Conservation (phyloP, 2,888 invertebrate species). For the Rotaria magnacalcarata region DNA sequence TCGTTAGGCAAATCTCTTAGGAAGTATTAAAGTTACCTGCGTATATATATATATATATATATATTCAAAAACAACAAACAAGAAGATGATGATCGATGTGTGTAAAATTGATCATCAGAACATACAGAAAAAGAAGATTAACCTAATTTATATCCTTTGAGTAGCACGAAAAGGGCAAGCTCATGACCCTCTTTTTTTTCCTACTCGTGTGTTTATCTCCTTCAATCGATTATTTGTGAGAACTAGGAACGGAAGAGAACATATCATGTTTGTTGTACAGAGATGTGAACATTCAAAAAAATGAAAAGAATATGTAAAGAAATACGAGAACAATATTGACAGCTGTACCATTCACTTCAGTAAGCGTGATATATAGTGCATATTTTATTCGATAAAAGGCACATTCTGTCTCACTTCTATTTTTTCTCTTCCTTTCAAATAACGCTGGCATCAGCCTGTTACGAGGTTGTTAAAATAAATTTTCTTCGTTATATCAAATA, state of each 20-base stretch:
- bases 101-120: slow-evolving; percentile 4
- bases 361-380: neutral
- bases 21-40: neutral
- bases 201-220: neutral
- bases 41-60: too few species aligned
- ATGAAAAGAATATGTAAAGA: neutral
- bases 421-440: neutral
- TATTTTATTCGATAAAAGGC: neutral
- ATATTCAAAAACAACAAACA: neutral
- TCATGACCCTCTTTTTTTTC: neutral
- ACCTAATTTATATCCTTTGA: slow-evolving; percentile 18
- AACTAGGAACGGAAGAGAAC: neutral
- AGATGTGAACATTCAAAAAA: neutral
- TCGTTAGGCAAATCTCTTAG: neutral
- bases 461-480: neutral
- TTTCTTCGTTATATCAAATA: neutral
- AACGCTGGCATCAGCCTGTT: neutral
- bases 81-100: neutral
- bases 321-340: neutral
- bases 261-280: neutral
- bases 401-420: neutral
- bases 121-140: neutral
- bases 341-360: neutral
- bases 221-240: neutral
- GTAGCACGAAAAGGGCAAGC: neutral